Evolutionary conservation across 2,888 invertebrate species (phyloP).

Genomic region (Synergus umbraculus): DNA sequence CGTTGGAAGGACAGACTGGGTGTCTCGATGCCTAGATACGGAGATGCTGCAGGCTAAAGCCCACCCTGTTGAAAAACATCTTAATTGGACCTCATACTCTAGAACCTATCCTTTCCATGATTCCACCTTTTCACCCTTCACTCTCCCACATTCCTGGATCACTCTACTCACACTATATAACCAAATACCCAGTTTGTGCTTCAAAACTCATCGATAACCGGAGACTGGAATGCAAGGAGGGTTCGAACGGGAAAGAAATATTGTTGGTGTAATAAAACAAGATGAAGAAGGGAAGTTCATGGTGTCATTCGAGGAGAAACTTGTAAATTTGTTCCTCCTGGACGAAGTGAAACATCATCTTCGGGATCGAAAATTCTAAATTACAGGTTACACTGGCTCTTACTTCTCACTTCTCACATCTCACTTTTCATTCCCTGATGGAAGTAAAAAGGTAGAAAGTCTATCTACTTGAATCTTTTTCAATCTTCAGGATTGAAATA

Average conservation of each 20-base stretch:
- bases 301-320: background rate
- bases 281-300: background rate
- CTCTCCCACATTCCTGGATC: conserved; percentile 18
- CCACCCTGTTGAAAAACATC: conserved; percentile 67
- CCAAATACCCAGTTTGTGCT: background rate
- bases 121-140: no score
- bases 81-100: conserved; percentile 69
- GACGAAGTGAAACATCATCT: no score
- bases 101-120: conserved; percentile 20
- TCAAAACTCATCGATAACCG: conserved; percentile 35
- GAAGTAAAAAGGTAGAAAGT: no score
- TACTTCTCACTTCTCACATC: no score
- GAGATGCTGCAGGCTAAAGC: conserved; percentile 61
- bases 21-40: conserved; percentile 59
- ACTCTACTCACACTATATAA: conserved; percentile 7
- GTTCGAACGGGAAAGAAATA: background rate
- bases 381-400: no score
- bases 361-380: no score
- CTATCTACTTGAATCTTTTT: no score
- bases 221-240: background rate
- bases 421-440: no score
- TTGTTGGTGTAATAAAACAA: background rate
- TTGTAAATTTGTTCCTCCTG: background rate
- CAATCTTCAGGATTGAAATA: no score
- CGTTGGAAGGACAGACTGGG: conserved; percentile 42